Conservation (phyloP, 1,140 invertebrate species). For the Drosophila repletoides region DNA sequence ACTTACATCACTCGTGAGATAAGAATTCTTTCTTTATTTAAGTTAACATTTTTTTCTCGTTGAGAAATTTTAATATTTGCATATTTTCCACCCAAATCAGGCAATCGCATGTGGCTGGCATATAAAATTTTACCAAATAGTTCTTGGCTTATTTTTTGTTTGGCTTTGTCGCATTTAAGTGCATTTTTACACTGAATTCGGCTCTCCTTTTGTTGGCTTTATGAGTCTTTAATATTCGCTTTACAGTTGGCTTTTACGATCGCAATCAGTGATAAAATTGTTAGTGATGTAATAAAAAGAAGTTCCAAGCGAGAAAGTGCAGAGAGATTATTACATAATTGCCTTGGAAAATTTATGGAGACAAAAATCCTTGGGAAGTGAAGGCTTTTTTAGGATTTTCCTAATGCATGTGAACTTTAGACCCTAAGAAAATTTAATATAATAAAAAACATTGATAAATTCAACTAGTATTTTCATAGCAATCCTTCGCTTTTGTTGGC, state of each 20-base stretch:
- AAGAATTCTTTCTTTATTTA: slow-evolving; percentile 4
- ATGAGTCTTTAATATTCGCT: slow-evolving; percentile 14
- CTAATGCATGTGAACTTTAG: too few species aligned
- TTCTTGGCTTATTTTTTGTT: slow-evolving; percentile 3
- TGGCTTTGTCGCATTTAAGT: slow-evolving; percentile 11
- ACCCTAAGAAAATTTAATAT: too few species aligned
- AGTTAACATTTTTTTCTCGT: slow-evolving; percentile 12
- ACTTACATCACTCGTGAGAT: not conserved
- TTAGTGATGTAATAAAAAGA: slow-evolving; percentile 10
- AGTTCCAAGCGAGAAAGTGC: not conserved
- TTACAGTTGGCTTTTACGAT: slow-evolving; percentile 15
- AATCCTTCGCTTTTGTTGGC: too few species aligned
- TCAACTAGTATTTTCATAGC: too few species aligned
- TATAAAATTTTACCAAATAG: slow-evolving; percentile 30
- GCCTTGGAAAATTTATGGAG: not conserved
- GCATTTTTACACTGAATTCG: slow-evolving; percentile 11
- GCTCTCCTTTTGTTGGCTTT: slow-evolving; percentile 1
- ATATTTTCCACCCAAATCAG: slow-evolving; percentile 57
- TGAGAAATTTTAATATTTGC: slow-evolving; percentile 53
- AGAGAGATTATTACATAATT: not conserved
- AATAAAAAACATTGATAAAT: too few species aligned
- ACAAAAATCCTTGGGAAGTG: not conserved
- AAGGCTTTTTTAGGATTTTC: slow-evolving; percentile 4
- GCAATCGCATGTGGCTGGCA: slow-evolving; percentile 48
- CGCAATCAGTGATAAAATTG: slow-evolving; percentile 9